Conservation (phyloP, 2,888 invertebrate genomes). For the Hybos culiciformis region DNA sequence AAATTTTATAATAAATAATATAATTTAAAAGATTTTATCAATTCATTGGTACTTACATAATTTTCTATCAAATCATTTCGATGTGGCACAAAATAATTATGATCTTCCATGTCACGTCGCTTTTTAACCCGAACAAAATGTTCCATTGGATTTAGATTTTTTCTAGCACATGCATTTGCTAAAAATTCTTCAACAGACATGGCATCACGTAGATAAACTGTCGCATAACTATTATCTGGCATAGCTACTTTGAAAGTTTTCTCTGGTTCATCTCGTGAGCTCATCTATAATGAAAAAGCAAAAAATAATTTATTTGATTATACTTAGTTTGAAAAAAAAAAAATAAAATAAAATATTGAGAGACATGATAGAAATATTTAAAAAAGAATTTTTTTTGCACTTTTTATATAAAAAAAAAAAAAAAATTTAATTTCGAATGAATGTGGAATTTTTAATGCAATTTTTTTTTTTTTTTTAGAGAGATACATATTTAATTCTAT, state of each 20-base stretch:
- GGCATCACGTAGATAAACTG: constrained; percentile 74
- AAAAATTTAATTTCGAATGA: neutral
- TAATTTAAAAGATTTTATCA: neutral
- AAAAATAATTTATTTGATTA: constrained; percentile 22
- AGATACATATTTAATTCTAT: no score
- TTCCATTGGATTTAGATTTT: constrained; percentile 85
- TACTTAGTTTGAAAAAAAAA: no score
- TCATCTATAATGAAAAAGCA: constrained; percentile 48
- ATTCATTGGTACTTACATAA: constrained; percentile 55
- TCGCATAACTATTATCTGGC: constrained; percentile 70
- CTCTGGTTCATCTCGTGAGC: constrained; percentile 73
- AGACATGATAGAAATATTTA: neutral
- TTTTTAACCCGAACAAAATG: constrained; percentile 93
- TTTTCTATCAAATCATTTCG: constrained; percentile 89
- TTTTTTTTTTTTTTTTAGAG: no score
- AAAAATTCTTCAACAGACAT: constrained; percentile 95
- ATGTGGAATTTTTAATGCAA: neutral
- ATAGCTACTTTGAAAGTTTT: constrained; percentile 81
- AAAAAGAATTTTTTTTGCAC: neutral
- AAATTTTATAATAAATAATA: neutral
- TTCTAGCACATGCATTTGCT: constrained; percentile 80
- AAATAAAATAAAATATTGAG: no score
- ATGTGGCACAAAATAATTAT: constrained; percentile 92
- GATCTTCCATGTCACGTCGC: constrained; percentile 87
- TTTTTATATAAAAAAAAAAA: neutral